Conservation (phyloP, 2,888 invertebrate species). For the Tachina fera region DNA sequence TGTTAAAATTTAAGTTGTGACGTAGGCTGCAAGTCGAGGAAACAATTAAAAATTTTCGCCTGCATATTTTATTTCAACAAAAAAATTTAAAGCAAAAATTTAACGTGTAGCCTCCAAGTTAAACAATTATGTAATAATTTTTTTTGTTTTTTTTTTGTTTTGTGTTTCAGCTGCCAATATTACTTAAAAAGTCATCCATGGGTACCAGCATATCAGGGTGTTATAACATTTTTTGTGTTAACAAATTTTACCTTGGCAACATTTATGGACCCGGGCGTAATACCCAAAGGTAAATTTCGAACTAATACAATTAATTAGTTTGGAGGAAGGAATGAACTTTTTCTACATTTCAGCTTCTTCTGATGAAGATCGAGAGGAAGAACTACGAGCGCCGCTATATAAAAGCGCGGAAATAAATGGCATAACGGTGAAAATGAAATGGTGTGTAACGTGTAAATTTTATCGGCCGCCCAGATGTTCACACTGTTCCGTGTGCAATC, state of each 20-base stretch:
- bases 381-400: conserved; percentile 97
- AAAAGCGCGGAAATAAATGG: conserved; percentile 99
- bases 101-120: too few relatives aligned
- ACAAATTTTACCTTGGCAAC: conserved; percentile 99
- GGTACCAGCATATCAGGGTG: conserved; percentile 96
- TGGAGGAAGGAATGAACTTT: conserved; percentile 42
- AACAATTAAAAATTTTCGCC: too few relatives aligned
- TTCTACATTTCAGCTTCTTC: conserved; percentile 88
- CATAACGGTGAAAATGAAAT: conserved; percentile 99
- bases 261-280: conserved; percentile 99
- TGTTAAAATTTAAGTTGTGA: too few relatives aligned
- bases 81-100: too few relatives aligned
- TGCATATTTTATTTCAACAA: too few relatives aligned
- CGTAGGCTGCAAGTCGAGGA: too few relatives aligned
- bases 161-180: conserved; percentile 90
- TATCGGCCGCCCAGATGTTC: conserved; percentile 99
- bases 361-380: conserved; percentile 98
- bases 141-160: conserved; percentile 34
- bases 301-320: conserved; percentile 23
- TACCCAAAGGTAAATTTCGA: conserved; percentile 92
- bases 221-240: conserved; percentile 98
- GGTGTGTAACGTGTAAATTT: conserved; percentile 99
- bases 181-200: conserved; percentile 92
- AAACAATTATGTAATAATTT: not conserved
- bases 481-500: conserved; percentile 99